Conservation (phyloP, 2,797 vertebrate genomes). For the Alectoris magna region DNA sequence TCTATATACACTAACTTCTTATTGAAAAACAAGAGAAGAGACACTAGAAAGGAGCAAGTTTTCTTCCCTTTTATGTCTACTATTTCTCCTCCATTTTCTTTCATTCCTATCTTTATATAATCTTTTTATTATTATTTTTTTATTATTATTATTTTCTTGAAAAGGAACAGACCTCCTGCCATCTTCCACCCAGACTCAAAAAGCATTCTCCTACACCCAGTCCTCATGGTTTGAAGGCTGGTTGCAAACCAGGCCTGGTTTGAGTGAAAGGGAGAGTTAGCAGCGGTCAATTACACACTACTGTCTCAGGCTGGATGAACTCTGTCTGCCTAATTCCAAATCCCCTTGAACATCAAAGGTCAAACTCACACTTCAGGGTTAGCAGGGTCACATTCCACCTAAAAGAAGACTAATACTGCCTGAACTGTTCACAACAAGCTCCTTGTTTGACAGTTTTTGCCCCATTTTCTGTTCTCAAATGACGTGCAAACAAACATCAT, state of each 20-base stretch:
- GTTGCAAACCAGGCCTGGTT: neutral
- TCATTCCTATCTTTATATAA: neutral
- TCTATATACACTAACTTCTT: neutral
- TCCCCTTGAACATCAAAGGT: constrained; percentile 55
- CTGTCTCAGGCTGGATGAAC: constrained; percentile 3
- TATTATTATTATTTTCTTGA: neutral
- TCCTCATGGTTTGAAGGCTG: neutral
- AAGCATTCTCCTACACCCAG: neutral
- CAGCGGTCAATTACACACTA: neutral
- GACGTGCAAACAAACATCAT: neutral
- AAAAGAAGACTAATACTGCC: constrained; percentile 18
- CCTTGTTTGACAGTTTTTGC: constrained; percentile 29
- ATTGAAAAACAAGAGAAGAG: neutral
- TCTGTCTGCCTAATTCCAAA: neutral
- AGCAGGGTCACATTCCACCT: constrained; percentile 57
- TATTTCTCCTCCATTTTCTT: neutral
- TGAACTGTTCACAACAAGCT: constrained; percentile 3
- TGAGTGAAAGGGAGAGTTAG: neutral
- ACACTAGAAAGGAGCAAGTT: neutral
- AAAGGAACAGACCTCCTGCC: neutral
- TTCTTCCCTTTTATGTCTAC: neutral
- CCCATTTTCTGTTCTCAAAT: constrained; percentile 24
- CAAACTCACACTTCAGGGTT: constrained; percentile 51
- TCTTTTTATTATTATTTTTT: neutral
- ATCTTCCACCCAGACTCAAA: neutral